phyloP scores from a whole-genome alignment of 1,140 invertebrate species.

The Drosophila triauraria region DNA sequence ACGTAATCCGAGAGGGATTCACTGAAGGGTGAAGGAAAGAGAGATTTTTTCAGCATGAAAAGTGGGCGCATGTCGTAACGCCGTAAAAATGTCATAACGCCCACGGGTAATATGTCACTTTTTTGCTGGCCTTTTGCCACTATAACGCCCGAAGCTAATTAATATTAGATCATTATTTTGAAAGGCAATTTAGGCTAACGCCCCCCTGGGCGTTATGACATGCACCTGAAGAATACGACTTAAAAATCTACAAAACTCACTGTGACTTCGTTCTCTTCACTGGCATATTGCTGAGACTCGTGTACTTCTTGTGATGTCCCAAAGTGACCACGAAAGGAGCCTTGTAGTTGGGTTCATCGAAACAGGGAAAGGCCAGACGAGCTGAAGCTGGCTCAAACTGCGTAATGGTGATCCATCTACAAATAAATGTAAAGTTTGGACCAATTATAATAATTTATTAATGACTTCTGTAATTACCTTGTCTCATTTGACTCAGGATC shows the following conservation, averaged over 20 bases:
- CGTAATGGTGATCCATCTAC: slow-evolving; percentile 87
- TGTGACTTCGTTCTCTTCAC: slow-evolving; percentile 75
- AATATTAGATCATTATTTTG: too few relatives aligned
- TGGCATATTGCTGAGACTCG: slow-evolving; percentile 94
- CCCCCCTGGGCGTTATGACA: too few relatives aligned
- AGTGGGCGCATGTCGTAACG: too few relatives aligned
- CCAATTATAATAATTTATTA: too few relatives aligned
- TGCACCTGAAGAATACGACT: background rate
- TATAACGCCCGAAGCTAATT: too few relatives aligned
- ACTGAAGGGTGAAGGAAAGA: slow-evolving; percentile 63
- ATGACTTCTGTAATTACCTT: slow-evolving; percentile 76
- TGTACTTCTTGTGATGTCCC: slow-evolving; percentile 88
- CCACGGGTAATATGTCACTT: too few relatives aligned
- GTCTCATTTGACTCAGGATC: slow-evolving; percentile 87
- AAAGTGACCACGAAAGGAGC: slow-evolving; percentile 93
- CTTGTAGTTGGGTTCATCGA: slow-evolving; percentile 97
- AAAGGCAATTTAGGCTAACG: too few relatives aligned
- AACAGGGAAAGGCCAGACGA: slow-evolving; percentile 96
- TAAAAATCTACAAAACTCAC: slow-evolving; percentile 30
- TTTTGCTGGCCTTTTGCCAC: too few relatives aligned
- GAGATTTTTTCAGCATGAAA: background rate
- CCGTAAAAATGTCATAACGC: too few relatives aligned
- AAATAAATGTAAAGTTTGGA: too few relatives aligned
- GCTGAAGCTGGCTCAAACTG: slow-evolving; percentile 96
- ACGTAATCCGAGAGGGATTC: slow-evolving; percentile 86